Base-by-base conservation (phyloP, 1,140 invertebrate species). In the Arion vulgaris region DNA sequence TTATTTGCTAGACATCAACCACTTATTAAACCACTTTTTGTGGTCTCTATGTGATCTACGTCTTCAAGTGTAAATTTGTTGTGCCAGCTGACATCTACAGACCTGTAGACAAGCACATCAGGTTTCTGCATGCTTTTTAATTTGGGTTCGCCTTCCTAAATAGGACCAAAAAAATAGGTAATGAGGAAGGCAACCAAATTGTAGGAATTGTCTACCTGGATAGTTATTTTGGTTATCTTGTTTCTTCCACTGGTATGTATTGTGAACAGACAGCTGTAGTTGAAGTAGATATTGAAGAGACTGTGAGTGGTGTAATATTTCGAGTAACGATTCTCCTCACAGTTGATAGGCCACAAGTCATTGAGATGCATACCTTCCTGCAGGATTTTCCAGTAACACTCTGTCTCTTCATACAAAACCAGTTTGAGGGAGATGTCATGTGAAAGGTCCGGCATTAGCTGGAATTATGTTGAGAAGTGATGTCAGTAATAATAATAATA, bases 211-310 rank as follows among this genome's bases (percentile, higher is more conserved):
- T 66, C 32, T 66, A 66, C 62, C 62, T 80, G 79, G 7, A 80
- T 80, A 69, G 79, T 80, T 39, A 80, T 80, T 36, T 80, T 80
- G 51, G 79, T 80, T 68, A 80, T 80, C 45, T 80, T 80, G 79
- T 80, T 80, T 11, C 79, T 68, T 41, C 79, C 72, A 57, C 79
- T 80, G 39, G 79, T 80, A 32, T 80, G 79, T 17, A 80, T 45
- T 23, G 79, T 80, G 69, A 80, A 80, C n/a, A 80, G 69, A 26
- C 79, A 80, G 68, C 79, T 71, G 45, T 80, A 72, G 11, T 68
- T 80, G 68, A 80, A 80, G 79, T 80, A 80, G 51, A 80, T 80
- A 69, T 80, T 71, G 51, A 80, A 80, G 32, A 80, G 49, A 57
- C 72, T 80, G 79, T 80, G 79, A 1, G 79, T 71, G 68, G 45